Evolutionary conservation across 2,888 invertebrate genomes (phyloP).

Genomic region (Digitonthophagus gazella): DNA sequence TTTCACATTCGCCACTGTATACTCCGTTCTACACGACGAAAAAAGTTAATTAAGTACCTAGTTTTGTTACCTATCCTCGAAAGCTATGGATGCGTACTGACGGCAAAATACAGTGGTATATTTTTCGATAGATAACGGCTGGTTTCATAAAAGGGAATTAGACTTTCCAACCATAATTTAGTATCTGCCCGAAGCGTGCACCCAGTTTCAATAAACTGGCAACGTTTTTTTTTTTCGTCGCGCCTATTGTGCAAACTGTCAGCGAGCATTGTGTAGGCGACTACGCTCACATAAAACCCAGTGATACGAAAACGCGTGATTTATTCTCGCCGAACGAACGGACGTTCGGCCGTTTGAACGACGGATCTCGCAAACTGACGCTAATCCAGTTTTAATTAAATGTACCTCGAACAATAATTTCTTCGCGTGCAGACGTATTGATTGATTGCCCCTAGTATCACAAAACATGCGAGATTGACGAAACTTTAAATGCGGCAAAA

Average conservation of each 20-base stretch:
- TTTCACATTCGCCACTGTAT: too few relatives aligned
- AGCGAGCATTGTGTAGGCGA: constrained; percentile 9
- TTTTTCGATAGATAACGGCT: not conserved
- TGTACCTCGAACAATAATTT: not conserved
- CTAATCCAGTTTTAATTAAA: constrained; percentile 16
- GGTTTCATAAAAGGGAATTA: constrained; percentile 17
- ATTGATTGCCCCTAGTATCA: not conserved
- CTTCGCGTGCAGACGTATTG: not conserved
- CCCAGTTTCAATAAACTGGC: constrained; percentile 12
- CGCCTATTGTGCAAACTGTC: constrained; percentile 12
- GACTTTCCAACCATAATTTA: constrained; percentile 2
- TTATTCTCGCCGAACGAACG: not conserved
- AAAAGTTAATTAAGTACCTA: too few relatives aligned
- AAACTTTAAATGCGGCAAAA: not conserved
- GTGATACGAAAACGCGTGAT: constrained; percentile 13
- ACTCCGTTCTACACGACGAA: too few relatives aligned
- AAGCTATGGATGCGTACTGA: too few relatives aligned
- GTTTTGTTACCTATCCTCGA: too few relatives aligned
- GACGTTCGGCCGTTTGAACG: not conserved
- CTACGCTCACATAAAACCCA: constrained; percentile 9
- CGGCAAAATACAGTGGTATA: too few relatives aligned
- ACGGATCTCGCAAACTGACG: not conserved
- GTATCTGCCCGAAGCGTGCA: constrained; percentile 5
- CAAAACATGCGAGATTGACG: too few relatives aligned
- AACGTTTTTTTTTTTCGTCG: constrained; percentile 5